phyloP scores from a whole-genome alignment of 2,113 vertebrate genomes.

The Stegastes partitus region DNA sequence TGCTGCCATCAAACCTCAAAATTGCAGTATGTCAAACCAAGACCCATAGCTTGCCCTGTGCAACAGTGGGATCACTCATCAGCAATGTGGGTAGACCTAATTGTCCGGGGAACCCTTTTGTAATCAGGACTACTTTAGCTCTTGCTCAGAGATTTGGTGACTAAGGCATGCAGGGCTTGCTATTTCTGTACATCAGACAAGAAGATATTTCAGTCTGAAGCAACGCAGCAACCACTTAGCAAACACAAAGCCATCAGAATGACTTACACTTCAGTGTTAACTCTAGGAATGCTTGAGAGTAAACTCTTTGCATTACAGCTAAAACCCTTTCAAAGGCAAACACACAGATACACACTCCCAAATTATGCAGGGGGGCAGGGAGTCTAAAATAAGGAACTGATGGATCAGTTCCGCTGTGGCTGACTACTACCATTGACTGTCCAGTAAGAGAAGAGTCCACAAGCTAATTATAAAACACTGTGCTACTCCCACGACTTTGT shows the following conservation, averaged over 20 bases:
- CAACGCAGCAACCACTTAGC: slow-evolving; percentile 46
- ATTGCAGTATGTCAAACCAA: slow-evolving; percentile 73
- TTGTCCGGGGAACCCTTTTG: slow-evolving; percentile 69
- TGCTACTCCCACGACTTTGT: slow-evolving; percentile 40
- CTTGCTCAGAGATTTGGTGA: slow-evolving; percentile 64
- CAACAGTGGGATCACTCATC: slow-evolving; percentile 68
- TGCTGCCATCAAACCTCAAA: slow-evolving; percentile 82
- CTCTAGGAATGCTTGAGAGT: slow-evolving; percentile 56
- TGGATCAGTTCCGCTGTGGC: slow-evolving; percentile 64
- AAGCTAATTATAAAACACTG: slow-evolving; percentile 72
- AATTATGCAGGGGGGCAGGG: slow-evolving; percentile 9
- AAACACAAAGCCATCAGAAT: slow-evolving; percentile 58
- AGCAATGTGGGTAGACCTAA: slow-evolving; percentile 55
- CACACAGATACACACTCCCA: slow-evolving; percentile 31
- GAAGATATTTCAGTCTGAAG: slow-evolving; percentile 61
- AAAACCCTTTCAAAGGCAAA: slow-evolving; percentile 51
- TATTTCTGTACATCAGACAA: slow-evolving; percentile 64
- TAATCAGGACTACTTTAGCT: slow-evolving; percentile 64
- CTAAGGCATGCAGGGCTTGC: slow-evolving; percentile 52
- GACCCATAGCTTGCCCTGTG: slow-evolving; percentile 52
- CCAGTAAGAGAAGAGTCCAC: slow-evolving; percentile 47
- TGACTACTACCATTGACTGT: slow-evolving; percentile 60
- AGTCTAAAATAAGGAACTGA: slow-evolving; percentile 75
- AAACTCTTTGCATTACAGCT: slow-evolving; percentile 49
- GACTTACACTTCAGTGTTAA: slow-evolving; percentile 59